A percentile compares a stretch with the other conserved stretches of the same genome.
These are phyloP conservation scores for Raillietiella orientalis DNA, from an alignment of 2,888 invertebrate genomes.

Conservation along the genomic window DNA sequence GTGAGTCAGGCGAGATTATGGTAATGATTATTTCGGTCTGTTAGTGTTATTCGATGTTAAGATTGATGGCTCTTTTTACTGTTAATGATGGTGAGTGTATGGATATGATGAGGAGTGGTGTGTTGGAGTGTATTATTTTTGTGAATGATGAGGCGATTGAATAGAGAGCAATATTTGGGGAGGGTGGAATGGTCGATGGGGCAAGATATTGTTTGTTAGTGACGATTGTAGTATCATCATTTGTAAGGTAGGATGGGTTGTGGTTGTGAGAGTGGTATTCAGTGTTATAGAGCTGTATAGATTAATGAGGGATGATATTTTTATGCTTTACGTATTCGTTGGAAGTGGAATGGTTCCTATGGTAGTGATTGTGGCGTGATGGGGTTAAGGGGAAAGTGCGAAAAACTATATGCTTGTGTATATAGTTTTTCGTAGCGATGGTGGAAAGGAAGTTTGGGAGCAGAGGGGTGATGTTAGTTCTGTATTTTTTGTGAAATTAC, in stretches of 20 bases:
- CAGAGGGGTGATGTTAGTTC: too few relatives aligned
- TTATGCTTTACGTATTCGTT: constrained; percentile 36
- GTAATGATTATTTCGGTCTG: too few relatives aligned
- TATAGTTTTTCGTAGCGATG: constrained; percentile 29
- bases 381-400: constrained; percentile 31
- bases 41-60: constrained; percentile 23
- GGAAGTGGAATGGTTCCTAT: constrained; percentile 29
- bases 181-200: too few relatives aligned
- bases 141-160: constrained; percentile 3
- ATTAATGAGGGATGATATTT: constrained; percentile 22
- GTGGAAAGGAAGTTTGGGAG: too few relatives aligned
- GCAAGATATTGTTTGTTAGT: too few relatives aligned
- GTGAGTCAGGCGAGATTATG: constrained; percentile 28
- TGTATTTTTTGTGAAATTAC: too few relatives aligned
- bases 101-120: constrained; percentile 2
- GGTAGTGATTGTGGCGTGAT: constrained; percentile 28
- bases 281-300: constrained; percentile 19
- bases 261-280: constrained; percentile 17
- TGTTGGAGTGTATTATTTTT: constrained; percentile 4
- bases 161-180: too few relatives aligned
- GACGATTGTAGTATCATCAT: too few relatives aligned
- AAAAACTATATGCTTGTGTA: constrained; percentile 29
- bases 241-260: too few relatives aligned
- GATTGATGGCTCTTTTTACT: constrained; percentile 18
- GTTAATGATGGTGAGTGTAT: constrained; percentile 14